Conservation (phyloP, 2,888 invertebrate genomes). For the Dryadula phaetusa region DNA sequence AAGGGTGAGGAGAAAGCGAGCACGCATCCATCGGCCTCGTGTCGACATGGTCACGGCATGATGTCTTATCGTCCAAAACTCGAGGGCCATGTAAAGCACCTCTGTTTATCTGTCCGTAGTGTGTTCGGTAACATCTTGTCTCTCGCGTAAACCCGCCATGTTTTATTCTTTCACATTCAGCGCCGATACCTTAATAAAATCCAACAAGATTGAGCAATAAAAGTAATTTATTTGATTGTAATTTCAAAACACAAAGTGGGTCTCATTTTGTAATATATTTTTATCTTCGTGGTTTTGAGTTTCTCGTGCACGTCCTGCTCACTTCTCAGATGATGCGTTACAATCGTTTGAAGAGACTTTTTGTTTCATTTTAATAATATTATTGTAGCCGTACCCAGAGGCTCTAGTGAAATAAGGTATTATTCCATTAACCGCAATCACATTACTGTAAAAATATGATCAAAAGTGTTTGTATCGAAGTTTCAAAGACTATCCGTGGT, state of each 20-base stretch:
- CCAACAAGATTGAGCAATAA: constrained; percentile 85
- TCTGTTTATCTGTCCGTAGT: constrained; percentile 66
- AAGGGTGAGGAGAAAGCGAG: constrained; percentile 46
- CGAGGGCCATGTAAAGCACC: constrained; percentile 73
- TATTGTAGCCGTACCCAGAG: constrained; percentile 59
- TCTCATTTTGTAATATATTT: constrained; percentile 84
- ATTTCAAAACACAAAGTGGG: constrained; percentile 84
- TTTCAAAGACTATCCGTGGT: too few relatives aligned
- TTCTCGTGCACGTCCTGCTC: constrained; percentile 76
- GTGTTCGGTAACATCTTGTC: constrained; percentile 71
- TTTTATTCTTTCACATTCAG: constrained; percentile 79
- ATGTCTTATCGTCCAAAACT: constrained; percentile 75
- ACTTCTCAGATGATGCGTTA: constrained; percentile 64
- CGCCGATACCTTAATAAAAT: constrained; percentile 84
- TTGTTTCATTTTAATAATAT: constrained; percentile 69
- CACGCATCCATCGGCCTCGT: constrained; percentile 59
- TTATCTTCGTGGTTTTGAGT: constrained; percentile 82
- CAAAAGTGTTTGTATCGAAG: background rate
- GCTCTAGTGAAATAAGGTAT: constrained; percentile 76
- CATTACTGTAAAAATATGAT: constrained; percentile 18
- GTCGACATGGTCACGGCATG: constrained; percentile 67
- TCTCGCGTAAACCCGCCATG: constrained; percentile 80
- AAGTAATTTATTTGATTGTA: constrained; percentile 85
- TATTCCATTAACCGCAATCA: constrained; percentile 56
- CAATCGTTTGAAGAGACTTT: constrained; percentile 56